These are phyloP conservation scores for Piprites chloris DNA, from an alignment of 2,113 vertebrate species.

Conservation along the genomic window DNA sequence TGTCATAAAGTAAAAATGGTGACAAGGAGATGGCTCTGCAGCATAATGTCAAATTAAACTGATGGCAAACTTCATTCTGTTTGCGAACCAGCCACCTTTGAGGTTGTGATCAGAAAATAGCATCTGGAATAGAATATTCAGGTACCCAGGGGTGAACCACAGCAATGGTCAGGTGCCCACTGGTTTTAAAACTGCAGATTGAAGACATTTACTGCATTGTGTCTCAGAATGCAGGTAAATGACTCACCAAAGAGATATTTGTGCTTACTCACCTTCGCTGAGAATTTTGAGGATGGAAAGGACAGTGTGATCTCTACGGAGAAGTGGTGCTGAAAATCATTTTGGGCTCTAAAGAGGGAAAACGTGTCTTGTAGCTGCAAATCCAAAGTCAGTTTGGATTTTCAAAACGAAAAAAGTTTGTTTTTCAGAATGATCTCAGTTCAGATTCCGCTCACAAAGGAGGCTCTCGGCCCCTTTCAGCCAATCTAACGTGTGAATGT, in stretches of 20 bases:
- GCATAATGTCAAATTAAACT: neutral
- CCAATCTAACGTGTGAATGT: neutral
- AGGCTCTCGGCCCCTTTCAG: neutral
- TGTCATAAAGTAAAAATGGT: neutral
- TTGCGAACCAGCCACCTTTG: rapidly evolving
- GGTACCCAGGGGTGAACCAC: neutral
- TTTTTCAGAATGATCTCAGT: neutral
- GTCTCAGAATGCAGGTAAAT: neutral
- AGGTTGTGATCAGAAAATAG: neutral
- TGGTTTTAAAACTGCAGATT: neutral
- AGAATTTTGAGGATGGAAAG: neutral
- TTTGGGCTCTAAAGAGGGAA: neutral
- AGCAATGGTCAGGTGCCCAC: too few relatives aligned
- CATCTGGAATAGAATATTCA: rapidly evolving
- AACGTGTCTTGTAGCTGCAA: neutral
- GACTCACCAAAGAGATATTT: neutral
- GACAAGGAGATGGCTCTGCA: neutral
- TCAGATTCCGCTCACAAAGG: neutral
- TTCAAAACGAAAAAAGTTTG: neutral
- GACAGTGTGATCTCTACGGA: rapidly evolving
- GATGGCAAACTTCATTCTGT: neutral
- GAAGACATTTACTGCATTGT: neutral
- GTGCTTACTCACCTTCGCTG: neutral
- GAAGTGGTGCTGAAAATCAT: neutral
- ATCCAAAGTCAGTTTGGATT: neutral